phyloP scores from a whole-genome alignment of 1,140 invertebrate species.

The Semibalanus balanoides region DNA sequence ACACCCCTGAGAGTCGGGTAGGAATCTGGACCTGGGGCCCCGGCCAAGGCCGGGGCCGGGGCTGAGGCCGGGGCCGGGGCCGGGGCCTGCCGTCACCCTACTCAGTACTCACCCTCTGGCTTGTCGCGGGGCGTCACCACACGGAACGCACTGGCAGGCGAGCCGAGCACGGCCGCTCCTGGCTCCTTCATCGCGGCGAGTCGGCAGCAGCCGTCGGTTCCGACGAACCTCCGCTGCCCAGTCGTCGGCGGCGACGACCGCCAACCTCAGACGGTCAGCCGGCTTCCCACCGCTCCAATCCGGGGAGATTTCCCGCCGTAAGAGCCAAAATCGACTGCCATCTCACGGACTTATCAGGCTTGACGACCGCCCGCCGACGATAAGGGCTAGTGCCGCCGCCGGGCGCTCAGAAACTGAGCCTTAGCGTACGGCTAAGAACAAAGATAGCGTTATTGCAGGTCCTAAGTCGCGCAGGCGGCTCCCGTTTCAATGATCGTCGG shows the following conservation, averaged over 20 bases:
- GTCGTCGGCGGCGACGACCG: not conserved
- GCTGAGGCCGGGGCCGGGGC: too few relatives aligned
- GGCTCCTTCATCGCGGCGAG: not conserved
- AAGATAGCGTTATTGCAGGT: not conserved
- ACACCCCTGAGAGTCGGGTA: too few relatives aligned
- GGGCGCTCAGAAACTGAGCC: not conserved
- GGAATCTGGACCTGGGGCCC: too few relatives aligned
- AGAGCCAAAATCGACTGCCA: not conserved
- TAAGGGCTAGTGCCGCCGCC: not conserved
- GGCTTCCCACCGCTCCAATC: not conserved
- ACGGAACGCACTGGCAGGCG: not conserved
- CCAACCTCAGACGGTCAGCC: not conserved
- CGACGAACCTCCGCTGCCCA: too few relatives aligned
- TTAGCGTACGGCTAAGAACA: not conserved
- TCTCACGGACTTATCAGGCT: not conserved
- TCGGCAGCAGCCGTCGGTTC: too few relatives aligned
- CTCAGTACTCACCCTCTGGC: not conserved
- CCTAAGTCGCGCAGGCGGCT: conserved; percentile 1
- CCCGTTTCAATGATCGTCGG: not conserved
- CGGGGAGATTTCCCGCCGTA: not conserved
- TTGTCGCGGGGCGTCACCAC: not conserved
- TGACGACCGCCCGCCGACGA: not conserved
- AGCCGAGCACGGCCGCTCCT: not conserved
- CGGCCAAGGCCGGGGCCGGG: too few relatives aligned
- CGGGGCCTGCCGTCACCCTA: too few relatives aligned